Evolutionary conservation across 53 echinoderm and acorn worm species (phyloP), one percentile per base, ranked within the genome.

Genomic region (Pentamera pediparva): DNA sequence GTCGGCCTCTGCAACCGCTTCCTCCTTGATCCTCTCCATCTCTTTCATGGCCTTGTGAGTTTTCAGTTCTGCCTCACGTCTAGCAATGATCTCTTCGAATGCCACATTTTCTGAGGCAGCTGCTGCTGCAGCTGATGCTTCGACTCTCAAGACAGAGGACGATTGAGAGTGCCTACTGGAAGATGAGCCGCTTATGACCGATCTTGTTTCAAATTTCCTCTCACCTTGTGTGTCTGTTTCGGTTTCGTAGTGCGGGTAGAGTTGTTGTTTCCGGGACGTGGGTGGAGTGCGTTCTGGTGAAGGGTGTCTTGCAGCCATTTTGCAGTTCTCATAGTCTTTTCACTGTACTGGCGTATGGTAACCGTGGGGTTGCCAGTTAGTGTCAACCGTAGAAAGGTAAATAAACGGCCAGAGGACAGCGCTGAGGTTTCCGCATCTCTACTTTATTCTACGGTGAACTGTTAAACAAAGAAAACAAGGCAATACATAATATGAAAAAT

Each of bases 1-100:
- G 56, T 79, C 79, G 8, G 79, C 79, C 28, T 79, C 79, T 13
- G 79, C 70, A 26, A 31, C 79, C 19, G 79, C 79, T 22, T 81
- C 61, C 29, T 72, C 29, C 34, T 63, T 62, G 4, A 51, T 32
- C 20, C 47, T 45, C 24, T 43, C 47, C 26, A 76, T 60, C 4
- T 76, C 76, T 25, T 32, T 59, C 18, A 56, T 45, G 18, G 12
- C 58, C 60, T 34, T 40, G 33, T 80, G 28, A 2, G 62, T 61
- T 61, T 61, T 61, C 19, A 13, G 19, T 61, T 61, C 70, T 57
- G 72, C 18, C 6, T 39, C 58, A 0, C 72, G 80, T 28, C 47
- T 37, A 9, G 73, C 72, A 41, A 80, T 72, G 18, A 39, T 18
- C 49, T 80, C 81, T 40, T 80, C 81, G 48, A 72, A 80, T 27